These are phyloP conservation scores for Laterallus jamaicensis DNA, from an alignment of 2,113 vertebrate genomes.

Conservation along the genomic window DNA sequence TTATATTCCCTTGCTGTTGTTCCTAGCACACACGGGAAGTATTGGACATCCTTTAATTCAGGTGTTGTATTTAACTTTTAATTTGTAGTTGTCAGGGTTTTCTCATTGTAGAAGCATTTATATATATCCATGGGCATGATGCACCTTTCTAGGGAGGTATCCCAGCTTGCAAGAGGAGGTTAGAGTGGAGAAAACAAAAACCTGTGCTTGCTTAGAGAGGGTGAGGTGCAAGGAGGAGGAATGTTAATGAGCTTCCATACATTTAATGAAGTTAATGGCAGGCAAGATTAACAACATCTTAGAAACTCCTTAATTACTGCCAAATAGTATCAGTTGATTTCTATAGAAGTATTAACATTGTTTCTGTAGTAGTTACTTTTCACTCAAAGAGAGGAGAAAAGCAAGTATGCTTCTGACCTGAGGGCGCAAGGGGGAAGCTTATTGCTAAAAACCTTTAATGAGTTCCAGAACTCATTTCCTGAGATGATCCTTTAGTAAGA, in stretches of 20 bases:
- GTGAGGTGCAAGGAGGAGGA: background rate
- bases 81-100: background rate
- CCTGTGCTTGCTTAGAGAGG: background rate
- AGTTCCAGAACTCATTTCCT: background rate
- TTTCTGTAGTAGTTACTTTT: background rate
- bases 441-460: background rate
- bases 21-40: background rate
- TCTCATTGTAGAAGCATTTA: background rate
- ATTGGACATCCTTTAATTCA: background rate
- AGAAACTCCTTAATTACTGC: background rate
- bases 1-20: background rate
- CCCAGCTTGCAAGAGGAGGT: background rate
- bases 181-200: background rate
- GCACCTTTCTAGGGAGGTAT: too few relatives aligned
- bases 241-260: background rate
- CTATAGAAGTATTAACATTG: background rate
- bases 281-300: background rate
- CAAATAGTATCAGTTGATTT: background rate
- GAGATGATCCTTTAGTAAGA: background rate
- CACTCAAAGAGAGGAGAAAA: background rate
- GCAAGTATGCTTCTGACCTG: background rate
- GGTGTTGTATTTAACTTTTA: background rate
- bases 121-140: fast-evolving
- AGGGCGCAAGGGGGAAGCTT: background rate
- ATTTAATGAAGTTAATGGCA: background rate